These are phyloP conservation scores for Acanthosepion lycidas DNA, from an alignment of 2,888 invertebrate species.

Conservation along the genomic window DNA sequence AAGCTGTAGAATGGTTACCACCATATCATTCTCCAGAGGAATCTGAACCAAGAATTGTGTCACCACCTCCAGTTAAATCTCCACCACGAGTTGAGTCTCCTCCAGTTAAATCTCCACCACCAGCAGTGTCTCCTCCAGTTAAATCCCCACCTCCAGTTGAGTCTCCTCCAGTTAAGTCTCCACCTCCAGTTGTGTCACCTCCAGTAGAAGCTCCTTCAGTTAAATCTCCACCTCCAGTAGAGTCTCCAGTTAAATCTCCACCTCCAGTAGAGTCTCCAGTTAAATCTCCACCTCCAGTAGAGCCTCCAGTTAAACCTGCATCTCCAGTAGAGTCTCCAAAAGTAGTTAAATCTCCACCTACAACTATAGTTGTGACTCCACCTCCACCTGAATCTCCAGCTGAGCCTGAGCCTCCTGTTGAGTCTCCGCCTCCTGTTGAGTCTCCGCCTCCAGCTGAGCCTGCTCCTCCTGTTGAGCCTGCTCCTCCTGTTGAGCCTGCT, in stretches of 20 bases:
- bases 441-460: neutral
- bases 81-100: neutral
- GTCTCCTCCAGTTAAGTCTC: neutral
- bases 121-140: neutral
- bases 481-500: neutral
- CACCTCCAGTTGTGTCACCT: neutral
- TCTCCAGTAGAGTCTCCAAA: neutral
- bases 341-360: neutral
- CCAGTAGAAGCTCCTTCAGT: neutral
- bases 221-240: neutral
- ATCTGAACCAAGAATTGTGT: no score
- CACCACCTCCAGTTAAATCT: neutral
- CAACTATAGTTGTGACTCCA: neutral
- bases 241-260: neutral
- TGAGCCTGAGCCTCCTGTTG: neutral
- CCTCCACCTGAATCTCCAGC: neutral
- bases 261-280: neutral
- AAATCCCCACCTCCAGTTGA: no score
- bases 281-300: neutral
- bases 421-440: neutral
- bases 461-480: neutral
- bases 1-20: neutral
- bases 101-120: neutral
- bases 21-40: neutral
- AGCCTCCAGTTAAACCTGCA: neutral